Evolutionary conservation across 2,888 invertebrate species (phyloP).

Genomic region (Eristalis tenax): DNA sequence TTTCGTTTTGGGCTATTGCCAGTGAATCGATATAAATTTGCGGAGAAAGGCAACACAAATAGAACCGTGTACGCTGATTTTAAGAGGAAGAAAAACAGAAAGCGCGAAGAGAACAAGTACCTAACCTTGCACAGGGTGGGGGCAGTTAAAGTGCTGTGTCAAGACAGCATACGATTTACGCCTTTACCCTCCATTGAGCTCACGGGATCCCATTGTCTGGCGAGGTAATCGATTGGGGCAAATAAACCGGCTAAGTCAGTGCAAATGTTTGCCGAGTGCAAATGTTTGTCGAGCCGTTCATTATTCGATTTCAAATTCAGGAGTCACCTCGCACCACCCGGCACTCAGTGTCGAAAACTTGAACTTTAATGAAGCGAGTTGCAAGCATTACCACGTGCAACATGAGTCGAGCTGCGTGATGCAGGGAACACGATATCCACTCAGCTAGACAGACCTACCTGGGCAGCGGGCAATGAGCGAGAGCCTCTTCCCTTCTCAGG

Average conservation of each 20-base stretch:
- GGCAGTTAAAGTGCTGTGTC: neutral
- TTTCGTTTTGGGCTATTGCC: conserved; percentile 45
- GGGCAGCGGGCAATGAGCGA: too few species aligned
- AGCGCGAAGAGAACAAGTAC: neutral
- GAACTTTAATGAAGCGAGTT: too few species aligned
- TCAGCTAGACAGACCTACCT: too few species aligned
- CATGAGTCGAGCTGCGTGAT: too few species aligned
- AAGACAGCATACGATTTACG: neutral
- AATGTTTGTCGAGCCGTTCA: too few species aligned
- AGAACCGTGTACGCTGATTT: neutral
- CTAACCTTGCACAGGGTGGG: neutral
- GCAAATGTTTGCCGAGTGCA: too few species aligned
- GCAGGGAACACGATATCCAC: too few species aligned
- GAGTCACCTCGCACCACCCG: too few species aligned
- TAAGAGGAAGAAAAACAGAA: neutral
- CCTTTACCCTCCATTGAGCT: neutral
- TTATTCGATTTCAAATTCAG: too few species aligned
- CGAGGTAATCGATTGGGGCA: neutral
- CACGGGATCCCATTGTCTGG: conserved; percentile 10
- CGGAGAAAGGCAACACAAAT: neutral
- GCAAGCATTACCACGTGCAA: too few species aligned
- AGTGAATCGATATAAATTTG: conserved; percentile 27
- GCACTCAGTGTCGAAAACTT: too few species aligned
- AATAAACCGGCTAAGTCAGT: neutral
- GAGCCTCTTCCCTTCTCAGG: neutral